Conservation (phyloP, 2,113 vertebrate genomes). For the Anser brachyrhynchus region DNA sequence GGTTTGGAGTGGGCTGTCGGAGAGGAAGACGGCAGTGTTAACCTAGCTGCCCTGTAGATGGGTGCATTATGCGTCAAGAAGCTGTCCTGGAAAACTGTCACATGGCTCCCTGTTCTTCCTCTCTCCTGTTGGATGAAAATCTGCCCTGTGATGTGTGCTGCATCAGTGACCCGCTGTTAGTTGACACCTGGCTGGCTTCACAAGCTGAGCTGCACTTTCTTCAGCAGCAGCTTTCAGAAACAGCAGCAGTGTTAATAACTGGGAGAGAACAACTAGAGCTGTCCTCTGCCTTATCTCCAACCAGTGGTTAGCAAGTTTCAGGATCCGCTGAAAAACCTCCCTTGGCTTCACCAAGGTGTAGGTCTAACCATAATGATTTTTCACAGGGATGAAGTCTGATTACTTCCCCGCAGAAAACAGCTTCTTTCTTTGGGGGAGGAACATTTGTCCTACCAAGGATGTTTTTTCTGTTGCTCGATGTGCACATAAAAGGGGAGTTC, state of each 20-base stretch:
- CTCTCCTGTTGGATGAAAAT: not conserved
- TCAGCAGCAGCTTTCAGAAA: not conserved
- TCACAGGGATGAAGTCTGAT: not conserved
- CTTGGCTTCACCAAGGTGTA: not conserved
- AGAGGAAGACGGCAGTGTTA: not conserved
- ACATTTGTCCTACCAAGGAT: not conserved
- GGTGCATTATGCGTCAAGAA: not conserved
- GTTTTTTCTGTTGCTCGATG: not conserved
- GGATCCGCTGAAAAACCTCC: not conserved
- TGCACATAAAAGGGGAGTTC: not conserved
- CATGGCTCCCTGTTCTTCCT: not conserved
- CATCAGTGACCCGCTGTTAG: not conserved
- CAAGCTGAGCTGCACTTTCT: not conserved
- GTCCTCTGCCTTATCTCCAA: not conserved
- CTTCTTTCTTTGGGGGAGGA: slow-evolving; percentile 1
- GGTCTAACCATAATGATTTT: not conserved
- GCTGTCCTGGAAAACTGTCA: not conserved
- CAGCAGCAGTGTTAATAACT: not conserved
- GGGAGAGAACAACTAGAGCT: not conserved
- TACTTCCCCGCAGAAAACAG: not conserved
- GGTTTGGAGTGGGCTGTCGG: not conserved
- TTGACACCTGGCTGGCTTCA: not conserved
- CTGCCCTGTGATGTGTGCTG: not conserved
- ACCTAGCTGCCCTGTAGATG: not conserved
- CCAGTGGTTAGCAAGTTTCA: not conserved